Base-by-base conservation (phyloP, 2,113 vertebrate species). In the Austrofundulus limnaeus region DNA sequence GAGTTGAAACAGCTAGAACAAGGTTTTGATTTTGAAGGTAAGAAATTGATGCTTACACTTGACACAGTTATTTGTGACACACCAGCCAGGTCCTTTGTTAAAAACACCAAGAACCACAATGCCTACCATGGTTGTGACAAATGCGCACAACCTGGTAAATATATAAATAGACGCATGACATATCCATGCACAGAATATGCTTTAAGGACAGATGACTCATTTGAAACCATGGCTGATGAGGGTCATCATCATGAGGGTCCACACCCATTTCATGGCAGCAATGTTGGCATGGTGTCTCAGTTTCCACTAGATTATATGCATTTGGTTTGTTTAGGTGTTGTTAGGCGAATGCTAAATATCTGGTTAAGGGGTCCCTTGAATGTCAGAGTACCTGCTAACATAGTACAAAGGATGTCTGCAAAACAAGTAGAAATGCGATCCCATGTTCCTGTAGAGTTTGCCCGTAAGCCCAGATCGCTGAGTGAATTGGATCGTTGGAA, bases 11-110 rank as follows among this genome's bases (percentile, higher is more conserved):
- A 51, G 21, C 53, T 68, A 39, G 54, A 59, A 11, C 34, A 57
- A 37, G 25, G 48, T 45, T 41, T 60, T 60, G 24, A 28, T 28
- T 51, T 51, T 10, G 21, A 24, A 9, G 24, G 15, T 28, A 17
- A 51, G 5, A 51, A 17, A 17, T 28, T 60, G 19, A 69, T 34
- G 11, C 14, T 60, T 7, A 34, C 51, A 4, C 45, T 64, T 12
- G 46, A 68, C 31, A 34, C 46, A 14, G 46, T 68, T 5, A 60
- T 61, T 25, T 61, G 57, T 61, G 57, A 61, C 47, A 52, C 57
- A 53, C 57, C 41, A 16, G 48, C 49, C 15, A 45, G 49, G 8
- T n/a, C 20, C 13, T 70, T 70, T 39, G 41, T 70, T 10, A 47
- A 70, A 46, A 54, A 48, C 37, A 54, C 38, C 11, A 70, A 61